Percentiles rank a stretch among this genome's conserved stretches.
These are phyloP conservation scores for Meta bourneti DNA, from an alignment of 2,888 invertebrate species.

Conservation along the genomic window DNA sequence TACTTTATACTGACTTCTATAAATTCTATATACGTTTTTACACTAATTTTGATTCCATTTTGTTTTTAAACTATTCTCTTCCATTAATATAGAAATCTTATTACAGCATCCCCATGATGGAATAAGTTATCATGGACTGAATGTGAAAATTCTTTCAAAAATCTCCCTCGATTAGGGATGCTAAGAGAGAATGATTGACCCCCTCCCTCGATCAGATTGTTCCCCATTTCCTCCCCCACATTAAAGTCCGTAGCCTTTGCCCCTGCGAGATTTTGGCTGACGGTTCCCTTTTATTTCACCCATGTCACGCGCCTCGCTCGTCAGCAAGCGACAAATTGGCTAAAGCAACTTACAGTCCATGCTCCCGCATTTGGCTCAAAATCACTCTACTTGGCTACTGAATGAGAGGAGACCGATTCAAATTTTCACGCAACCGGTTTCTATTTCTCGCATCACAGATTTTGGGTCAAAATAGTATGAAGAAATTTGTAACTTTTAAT, in stretches of 20 bases:
- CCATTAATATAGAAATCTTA: neutral
- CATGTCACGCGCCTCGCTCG: slow-evolving; percentile 70
- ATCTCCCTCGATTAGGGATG: slow-evolving; percentile 16
- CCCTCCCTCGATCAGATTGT: slow-evolving; percentile 14
- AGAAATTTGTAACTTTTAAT: neutral
- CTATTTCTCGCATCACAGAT: neutral
- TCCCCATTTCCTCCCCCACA: slow-evolving; percentile 18
- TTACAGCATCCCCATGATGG: neutral
- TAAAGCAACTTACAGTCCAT: neutral
- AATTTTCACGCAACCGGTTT: neutral
- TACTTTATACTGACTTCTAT: too few species aligned
- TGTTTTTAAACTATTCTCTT: neutral
- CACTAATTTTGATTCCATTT: too few species aligned
- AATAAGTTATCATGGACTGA: neutral
- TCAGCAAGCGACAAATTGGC: slow-evolving; percentile 73
- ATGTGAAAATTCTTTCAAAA: neutral
- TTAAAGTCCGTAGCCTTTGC: slow-evolving; percentile 63
- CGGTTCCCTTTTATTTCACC: slow-evolving; percentile 55
- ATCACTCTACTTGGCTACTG: neutral
- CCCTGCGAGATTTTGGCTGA: slow-evolving; percentile 62
- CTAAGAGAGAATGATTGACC: neutral
- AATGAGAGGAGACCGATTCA: too few species aligned
- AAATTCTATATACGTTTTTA: too few species aligned
- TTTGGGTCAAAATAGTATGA: too few species aligned
- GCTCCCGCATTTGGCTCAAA: slow-evolving; percentile 51